Evolutionary conservation across 2,888 invertebrate species (phyloP).

Genomic region (Microplitis deprimator): DNA sequence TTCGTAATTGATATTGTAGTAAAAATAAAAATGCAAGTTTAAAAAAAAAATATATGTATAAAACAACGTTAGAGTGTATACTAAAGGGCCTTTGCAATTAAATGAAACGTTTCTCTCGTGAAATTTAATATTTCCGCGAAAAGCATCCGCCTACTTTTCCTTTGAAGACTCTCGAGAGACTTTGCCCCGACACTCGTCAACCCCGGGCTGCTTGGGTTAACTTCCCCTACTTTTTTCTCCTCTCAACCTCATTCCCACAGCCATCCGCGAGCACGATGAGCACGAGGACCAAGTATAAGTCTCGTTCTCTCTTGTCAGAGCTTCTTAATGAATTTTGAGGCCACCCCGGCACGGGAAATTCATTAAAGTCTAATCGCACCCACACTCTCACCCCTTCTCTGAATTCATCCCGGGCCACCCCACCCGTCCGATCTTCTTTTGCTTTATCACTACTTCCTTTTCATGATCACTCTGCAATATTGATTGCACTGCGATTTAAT

Average conservation of each 20-base stretch:
- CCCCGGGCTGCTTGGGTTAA: conserved; percentile 46
- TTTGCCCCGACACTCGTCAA: conserved; percentile 48
- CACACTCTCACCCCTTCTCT: conserved; percentile 27
- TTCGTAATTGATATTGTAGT: background rate
- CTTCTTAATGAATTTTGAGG: conserved; percentile 62
- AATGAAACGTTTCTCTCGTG: conserved; percentile 53
- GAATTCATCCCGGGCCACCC: conserved; percentile 9
- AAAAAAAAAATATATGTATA: background rate
- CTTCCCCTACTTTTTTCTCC: conserved; percentile 47
- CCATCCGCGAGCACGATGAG: conserved; percentile 14
- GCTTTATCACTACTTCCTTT: conserved; percentile 26
- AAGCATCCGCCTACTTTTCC: conserved; percentile 46
- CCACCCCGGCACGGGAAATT: conserved; percentile 48
- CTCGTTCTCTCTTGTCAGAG: conserved; percentile 47
- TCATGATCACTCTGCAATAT: conserved; percentile 48
- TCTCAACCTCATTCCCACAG: conserved; percentile 48
- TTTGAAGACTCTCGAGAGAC: conserved; percentile 49
- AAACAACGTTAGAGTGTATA: conserved; percentile 20
- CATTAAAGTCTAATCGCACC: conserved; percentile 54
- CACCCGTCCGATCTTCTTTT: conserved; percentile 21
- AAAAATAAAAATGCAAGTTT: background rate
- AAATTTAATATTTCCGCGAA: conserved; percentile 62
- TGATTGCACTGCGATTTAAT: conserved; percentile 49
- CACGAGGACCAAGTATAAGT: conserved; percentile 11
- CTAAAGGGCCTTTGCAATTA: conserved; percentile 50